Evolutionary conservation across 1,140 invertebrate genomes (phyloP).

Genomic region (Mamestra configurata): DNA sequence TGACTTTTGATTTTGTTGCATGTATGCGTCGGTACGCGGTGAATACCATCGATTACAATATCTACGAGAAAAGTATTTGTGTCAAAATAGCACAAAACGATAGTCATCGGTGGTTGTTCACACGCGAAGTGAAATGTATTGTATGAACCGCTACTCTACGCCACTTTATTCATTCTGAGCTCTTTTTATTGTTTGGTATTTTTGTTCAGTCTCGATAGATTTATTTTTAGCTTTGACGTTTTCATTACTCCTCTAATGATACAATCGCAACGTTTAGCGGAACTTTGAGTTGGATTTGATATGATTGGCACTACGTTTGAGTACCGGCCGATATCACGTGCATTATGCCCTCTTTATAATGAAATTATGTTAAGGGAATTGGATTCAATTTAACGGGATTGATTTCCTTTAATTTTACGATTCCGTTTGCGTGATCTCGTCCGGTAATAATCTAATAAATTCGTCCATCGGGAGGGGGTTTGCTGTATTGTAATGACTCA

Average conservation of each 20-base stretch:
- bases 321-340: constrained; percentile 25
- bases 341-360: constrained; percentile 55
- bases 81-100: constrained; percentile 78
- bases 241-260: constrained; percentile 59
- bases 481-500: constrained; percentile 78
- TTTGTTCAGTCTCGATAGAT: constrained; percentile 64
- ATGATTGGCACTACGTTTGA: constrained; percentile 35
- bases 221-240: constrained; percentile 66
- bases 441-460: constrained; percentile 86
- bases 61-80: constrained; percentile 74
- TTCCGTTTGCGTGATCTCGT: constrained; percentile 86
- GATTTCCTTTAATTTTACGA: constrained; percentile 85
- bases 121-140: constrained; percentile 75
- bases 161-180: constrained; percentile 61
- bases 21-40: constrained; percentile 64
- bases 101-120: constrained; percentile 74
- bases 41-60: constrained; percentile 78
- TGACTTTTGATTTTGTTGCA: constrained; percentile 81
- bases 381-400: constrained; percentile 83
- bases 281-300: constrained; percentile 10
- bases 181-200: constrained; percentile 65
- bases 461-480: constrained; percentile 82
- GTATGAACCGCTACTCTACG: constrained; percentile 62
- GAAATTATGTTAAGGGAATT: constrained; percentile 71
- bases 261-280: constrained; percentile 11